phyloP scores from a whole-genome alignment of 1,140 invertebrate species.

The Meloidogyne floridensis region DNA sequence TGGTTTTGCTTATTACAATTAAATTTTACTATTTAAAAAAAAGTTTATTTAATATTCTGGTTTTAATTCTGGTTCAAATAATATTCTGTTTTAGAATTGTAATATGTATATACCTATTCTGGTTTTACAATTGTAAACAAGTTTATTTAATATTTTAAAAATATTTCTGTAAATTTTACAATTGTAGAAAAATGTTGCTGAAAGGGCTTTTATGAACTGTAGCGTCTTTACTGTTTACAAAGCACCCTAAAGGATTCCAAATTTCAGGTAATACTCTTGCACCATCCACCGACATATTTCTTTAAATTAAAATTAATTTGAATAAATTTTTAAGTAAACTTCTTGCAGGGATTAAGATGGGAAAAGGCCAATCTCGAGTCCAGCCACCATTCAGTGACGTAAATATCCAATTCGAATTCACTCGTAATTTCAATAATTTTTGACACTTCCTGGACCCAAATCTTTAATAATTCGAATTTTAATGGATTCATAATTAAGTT shows the following conservation, averaged over 20 bases:
- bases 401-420: constrained; percentile 65
- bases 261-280: constrained; percentile 59
- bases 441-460: constrained; percentile 66
- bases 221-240: constrained; percentile 64
- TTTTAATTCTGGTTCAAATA: too few species aligned
- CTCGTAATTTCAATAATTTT: constrained; percentile 66
- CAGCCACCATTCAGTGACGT: constrained; percentile 65
- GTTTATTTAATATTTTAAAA: too few species aligned
- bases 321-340: constrained; percentile 36
- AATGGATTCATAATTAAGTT: not conserved
- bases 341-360: constrained; percentile 66
- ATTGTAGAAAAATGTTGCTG: constrained; percentile 64
- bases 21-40: not conserved
- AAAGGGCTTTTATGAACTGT: constrained; percentile 60
- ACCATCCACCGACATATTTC: constrained; percentile 66
- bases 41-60: not conserved
- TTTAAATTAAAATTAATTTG: constrained; percentile 30
- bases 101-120: not conserved
- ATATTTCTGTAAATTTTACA: constrained; percentile 29
- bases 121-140: too few species aligned
- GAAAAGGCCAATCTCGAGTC: constrained; percentile 59
- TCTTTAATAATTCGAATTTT: constrained; percentile 31
- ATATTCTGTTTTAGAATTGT: too few species aligned
- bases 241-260: constrained; percentile 64
- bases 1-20: too few species aligned